Percentiles rank a stretch among this genome's conserved stretches.
These are phyloP conservation scores for Oscheius sp. DNA, from an alignment of 2,888 invertebrate species.

Conservation along the genomic window DNA sequence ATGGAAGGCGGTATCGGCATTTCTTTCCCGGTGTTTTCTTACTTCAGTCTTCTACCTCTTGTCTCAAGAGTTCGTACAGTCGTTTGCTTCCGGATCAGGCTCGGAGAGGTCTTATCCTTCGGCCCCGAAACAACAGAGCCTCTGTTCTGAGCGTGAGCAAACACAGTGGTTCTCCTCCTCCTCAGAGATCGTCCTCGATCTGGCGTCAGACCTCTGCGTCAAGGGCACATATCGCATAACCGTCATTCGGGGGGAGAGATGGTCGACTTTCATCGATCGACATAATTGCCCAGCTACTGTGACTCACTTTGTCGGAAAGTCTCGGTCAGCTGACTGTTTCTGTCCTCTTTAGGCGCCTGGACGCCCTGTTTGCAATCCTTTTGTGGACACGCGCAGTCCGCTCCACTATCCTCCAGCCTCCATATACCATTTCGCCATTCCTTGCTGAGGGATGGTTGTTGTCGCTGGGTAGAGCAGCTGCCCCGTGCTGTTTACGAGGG, in stretches of 20 bases:
- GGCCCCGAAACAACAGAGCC: neutral
- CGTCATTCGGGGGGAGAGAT: slow-evolving; percentile 2
- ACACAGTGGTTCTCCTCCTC: neutral
- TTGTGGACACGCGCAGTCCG: slow-evolving; percentile 31
- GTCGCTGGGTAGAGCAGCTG: neutral
- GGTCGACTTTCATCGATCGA: slow-evolving; percentile 9
- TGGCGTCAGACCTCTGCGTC: neutral
- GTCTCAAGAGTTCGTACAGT: too few relatives aligned
- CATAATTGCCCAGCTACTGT: slow-evolving; percentile 9
- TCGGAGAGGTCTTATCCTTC: slow-evolving; percentile 4
- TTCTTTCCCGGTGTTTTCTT: too few relatives aligned
- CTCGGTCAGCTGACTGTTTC: slow-evolving; percentile 24
- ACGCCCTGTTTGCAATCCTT: slow-evolving; percentile 32
- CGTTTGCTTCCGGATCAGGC: slow-evolving; percentile 12
- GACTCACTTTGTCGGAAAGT: neutral
- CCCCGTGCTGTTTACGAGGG: slow-evolving; percentile 4
- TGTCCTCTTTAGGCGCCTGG: slow-evolving; percentile 13
- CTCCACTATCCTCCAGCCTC: slow-evolving; percentile 21
- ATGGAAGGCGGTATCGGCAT: too few relatives aligned
- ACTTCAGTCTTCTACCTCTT: too few relatives aligned
- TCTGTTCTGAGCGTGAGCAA: slow-evolving; percentile 8
- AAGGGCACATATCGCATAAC: slow-evolving; percentile 26
- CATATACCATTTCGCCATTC: neutral
- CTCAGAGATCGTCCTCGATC: neutral
- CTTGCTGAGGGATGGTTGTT: neutral